Evolutionary conservation across 2,888 invertebrate genomes (phyloP), one percentile per base, ranked within the genome.

Genomic region (Drosophila helvetica): DNA sequence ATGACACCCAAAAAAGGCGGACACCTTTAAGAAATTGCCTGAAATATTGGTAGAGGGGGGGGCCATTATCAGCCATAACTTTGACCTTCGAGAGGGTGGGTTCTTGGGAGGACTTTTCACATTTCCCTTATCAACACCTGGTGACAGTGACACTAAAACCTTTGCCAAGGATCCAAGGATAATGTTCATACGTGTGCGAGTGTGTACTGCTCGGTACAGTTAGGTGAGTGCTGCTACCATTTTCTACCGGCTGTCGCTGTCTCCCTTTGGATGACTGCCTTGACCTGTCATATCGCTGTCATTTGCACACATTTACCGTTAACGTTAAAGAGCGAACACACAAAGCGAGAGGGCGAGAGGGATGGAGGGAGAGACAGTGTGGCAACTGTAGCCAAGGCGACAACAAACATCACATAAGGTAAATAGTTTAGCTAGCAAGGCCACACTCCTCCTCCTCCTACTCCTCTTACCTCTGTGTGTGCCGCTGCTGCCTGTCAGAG

Each of bases 81-180:
- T 67, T 79, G 67, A 80, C 76, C 76, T 84, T 78, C 75, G 72
- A 56, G 47, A 48, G 15, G 7, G 25, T 27, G 42, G 25, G 19
- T 46, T 25, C 10, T 12, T 51, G 22, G 54, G 45, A 33, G 58
- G 46, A 43, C 46, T 53, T 59, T 64, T 25, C n/a, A 42, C 70
- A 63, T 47, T 59, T 65, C 68, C 73, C 73, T 85, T 81, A 75
- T 77, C 80, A 78, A 79, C 84, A 87, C 87, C 86, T 85, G 87
- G 73, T 79, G 83, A 80, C 80, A 85, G 64, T 80, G 85, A 87
- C 85, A 86, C 75, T 79, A 82, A 85, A 83, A 82, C 84, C 87
- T 76, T 74, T 85, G 55, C 60, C 81, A 77, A 71, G 85, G 78
- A 78, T 75, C 58, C 81, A 77, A 65, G 82, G 75, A 79, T 77